Evolutionary conservation across 2,113 vertebrate genomes (phyloP).

Genomic region (Myiozetetes cayanensis): DNA sequence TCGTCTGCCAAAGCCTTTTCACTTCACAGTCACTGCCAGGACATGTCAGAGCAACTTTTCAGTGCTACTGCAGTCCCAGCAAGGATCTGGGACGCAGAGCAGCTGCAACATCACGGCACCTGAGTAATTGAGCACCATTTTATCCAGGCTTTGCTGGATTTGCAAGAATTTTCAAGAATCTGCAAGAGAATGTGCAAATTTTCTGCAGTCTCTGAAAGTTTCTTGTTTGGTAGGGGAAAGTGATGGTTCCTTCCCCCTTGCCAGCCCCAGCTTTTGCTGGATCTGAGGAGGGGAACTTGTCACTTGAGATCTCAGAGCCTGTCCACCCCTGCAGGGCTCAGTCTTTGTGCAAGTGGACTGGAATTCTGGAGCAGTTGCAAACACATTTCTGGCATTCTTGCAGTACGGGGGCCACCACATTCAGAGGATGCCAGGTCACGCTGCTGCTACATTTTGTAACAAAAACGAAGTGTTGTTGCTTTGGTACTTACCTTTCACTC

Average conservation of each 20-base stretch:
- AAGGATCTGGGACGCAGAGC: neutral
- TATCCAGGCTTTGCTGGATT: neutral
- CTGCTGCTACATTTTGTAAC: rapidly evolving
- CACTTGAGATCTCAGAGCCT: neutral
- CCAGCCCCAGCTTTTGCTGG: neutral
- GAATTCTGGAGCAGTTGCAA: neutral
- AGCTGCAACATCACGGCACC: neutral
- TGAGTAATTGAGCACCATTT: neutral
- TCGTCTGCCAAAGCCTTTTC: conserved; percentile 43
- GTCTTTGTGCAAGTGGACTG: neutral
- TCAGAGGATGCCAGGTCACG: neutral
- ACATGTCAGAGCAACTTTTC: neutral
- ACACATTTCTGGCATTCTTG: conserved; percentile 9
- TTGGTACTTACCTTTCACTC: neutral
- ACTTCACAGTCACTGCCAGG: neutral
- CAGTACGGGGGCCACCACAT: neutral
- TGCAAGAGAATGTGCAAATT: neutral
- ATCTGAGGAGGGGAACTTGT: neutral
- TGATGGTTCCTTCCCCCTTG: neutral
- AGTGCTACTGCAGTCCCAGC: neutral
- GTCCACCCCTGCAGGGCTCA: neutral
- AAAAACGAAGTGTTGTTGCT: neutral
- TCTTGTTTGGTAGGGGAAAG: neutral
- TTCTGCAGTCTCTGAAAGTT: neutral
- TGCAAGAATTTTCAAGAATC: neutral